Conservation (phyloP, 1,140 invertebrate genomes). For the Drosophila ercepeae region DNA sequence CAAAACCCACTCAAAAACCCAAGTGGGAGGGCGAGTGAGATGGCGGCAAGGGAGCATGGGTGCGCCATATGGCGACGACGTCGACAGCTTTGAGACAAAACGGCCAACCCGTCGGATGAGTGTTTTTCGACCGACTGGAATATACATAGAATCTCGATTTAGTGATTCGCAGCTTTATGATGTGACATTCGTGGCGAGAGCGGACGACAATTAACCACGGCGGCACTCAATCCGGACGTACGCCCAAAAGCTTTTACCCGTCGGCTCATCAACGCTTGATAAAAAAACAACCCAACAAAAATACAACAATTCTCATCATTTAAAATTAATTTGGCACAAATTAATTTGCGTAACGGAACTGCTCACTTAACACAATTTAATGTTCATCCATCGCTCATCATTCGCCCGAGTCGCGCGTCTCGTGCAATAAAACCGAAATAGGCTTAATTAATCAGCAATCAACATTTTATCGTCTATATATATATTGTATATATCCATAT, state of each 20-base stretch:
- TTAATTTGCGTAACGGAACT: slow-evolving; percentile 79
- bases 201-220: slow-evolving; percentile 49
- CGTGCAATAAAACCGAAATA: slow-evolving; percentile 48
- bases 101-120: slow-evolving; percentile 24
- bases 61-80: slow-evolving; percentile 43
- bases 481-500: background rate
- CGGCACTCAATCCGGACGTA: slow-evolving; percentile 15
- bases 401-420: slow-evolving; percentile 38
- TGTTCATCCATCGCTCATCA: slow-evolving; percentile 36
- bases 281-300: slow-evolving; percentile 18
- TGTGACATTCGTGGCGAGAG: slow-evolving; percentile 70
- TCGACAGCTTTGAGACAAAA: slow-evolving; percentile 42
- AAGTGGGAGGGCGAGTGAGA: slow-evolving; percentile 15
- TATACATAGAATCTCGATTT: slow-evolving; percentile 37
- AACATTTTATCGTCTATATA: slow-evolving; percentile 11
- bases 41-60: slow-evolving; percentile 6
- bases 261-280: slow-evolving; percentile 45
- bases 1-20: slow-evolving; percentile 38
- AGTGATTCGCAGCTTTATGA: slow-evolving; percentile 69
- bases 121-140: slow-evolving; percentile 28
- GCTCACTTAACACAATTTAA: slow-evolving; percentile 58
- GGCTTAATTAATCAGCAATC: slow-evolving; percentile 30
- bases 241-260: slow-evolving; percentile 38
- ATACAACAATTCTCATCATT: slow-evolving; percentile 40
- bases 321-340: slow-evolving; percentile 66